Percentiles rank a stretch among this genome's conserved stretches.
phyloP scores from a whole-genome alignment of 2,888 invertebrate genomes.

The Nymphalis c-album region DNA sequence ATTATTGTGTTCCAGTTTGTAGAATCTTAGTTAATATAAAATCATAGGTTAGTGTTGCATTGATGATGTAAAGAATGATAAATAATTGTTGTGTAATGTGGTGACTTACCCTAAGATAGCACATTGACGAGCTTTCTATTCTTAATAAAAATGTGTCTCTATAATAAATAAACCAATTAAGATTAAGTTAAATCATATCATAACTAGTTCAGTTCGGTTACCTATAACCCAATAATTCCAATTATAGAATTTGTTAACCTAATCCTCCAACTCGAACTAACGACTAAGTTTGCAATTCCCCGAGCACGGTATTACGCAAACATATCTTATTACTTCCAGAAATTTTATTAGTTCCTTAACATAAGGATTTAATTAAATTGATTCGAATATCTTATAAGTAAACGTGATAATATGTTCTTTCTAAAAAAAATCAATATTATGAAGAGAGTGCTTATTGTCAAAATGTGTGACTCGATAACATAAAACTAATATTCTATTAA shows the following conservation, averaged over 20 bases:
- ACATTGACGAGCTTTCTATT: background rate
- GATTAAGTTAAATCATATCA: background rate
- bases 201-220: conserved; percentile 10
- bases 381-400: too few species aligned
- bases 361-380: background rate
- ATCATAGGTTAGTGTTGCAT: too few species aligned
- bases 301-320: conserved; percentile 24
- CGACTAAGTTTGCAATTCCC: conserved; percentile 15
- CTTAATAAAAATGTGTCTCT: background rate
- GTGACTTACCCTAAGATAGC: background rate
- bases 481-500: too few species aligned
- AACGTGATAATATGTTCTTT: too few species aligned
- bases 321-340: conserved; percentile 18
- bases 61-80: too few species aligned
- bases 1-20: too few species aligned
- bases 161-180: background rate
- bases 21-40: too few species aligned
- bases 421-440: too few species aligned
- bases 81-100: too few species aligned
- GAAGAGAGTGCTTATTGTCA: too few species aligned
- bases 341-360: conserved; percentile 7
- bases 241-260: conserved; percentile 28
- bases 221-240: conserved; percentile 18
- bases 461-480: too few species aligned
- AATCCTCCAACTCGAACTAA: conserved; percentile 21